These are phyloP conservation scores for Idris sp. DNA, from an alignment of 1,140 invertebrate genomes.

Conservation along the genomic window DNA sequence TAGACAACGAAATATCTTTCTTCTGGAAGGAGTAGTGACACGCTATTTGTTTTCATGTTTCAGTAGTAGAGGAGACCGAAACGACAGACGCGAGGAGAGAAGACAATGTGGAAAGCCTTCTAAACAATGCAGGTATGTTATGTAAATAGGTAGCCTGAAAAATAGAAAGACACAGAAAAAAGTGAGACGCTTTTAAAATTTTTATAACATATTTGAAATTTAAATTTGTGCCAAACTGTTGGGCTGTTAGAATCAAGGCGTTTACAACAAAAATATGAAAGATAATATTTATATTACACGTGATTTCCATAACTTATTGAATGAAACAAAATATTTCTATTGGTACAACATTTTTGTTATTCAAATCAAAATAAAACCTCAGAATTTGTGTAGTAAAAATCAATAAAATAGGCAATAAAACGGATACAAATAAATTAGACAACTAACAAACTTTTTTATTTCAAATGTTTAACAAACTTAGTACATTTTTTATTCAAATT, in stretches of 20 bases:
- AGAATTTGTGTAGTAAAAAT: too few species aligned
- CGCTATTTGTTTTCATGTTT: conserved; percentile 62
- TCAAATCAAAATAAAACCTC: too few species aligned
- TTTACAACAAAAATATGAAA: conserved; percentile 15
- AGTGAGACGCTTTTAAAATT: conserved; percentile 51
- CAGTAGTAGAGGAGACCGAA: conserved; percentile 64
- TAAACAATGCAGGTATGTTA: conserved; percentile 62
- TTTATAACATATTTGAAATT: conserved; percentile 58
- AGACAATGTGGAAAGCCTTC: conserved; percentile 63
- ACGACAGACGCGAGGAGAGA: conserved; percentile 41
- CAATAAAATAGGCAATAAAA: too few species aligned
- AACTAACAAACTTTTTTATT: too few species aligned
- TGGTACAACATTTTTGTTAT: too few species aligned
- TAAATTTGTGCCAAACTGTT: conserved; percentile 46
- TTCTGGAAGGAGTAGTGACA: conserved; percentile 37
- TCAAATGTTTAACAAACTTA: too few species aligned
- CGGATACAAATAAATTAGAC: too few species aligned
- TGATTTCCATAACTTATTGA: conserved; percentile 8
- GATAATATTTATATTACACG: conserved; percentile 32
- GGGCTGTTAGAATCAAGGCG: neutral
- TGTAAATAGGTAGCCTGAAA: conserved; percentile 51
- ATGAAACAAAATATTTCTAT: too few species aligned
- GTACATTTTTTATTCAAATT: too few species aligned
- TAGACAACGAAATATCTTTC: conserved; percentile 22
- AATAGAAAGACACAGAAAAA: conserved; percentile 60